Evolutionary conservation across 2,113 vertebrate species (phyloP), one percentile per base, ranked within the genome.

Genomic region (Zosterops lateralis): DNA sequence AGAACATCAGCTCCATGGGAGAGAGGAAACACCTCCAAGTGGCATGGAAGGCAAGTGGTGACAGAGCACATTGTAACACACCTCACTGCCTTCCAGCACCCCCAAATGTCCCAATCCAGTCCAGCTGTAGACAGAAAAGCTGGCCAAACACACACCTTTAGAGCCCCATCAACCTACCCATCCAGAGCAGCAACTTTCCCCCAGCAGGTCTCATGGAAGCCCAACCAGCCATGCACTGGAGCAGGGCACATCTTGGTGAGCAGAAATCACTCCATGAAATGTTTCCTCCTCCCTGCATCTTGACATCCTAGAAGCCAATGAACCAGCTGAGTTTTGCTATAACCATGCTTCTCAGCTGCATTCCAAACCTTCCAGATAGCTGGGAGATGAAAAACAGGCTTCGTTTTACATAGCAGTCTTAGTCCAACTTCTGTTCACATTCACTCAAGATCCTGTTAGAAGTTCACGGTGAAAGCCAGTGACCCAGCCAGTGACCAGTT

Each of bases 211-310:
- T 81, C 51, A 36, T 56, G 65, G 34, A 78, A 54, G 20, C 16
- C 70, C 16, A 19, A 4, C 2, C 12, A 84, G 53, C 25, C 0
- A 0, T 4, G 1, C 16, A 18, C 0, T 10, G 8, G 12, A 65
- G n/a, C 9, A 4, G 18, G 44, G 18, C n/a, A 84, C 3, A 3
- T 45, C 65, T 54, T 58, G 50, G 20, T 24, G 32, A 80, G 73
- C 28, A 83, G 56, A 73, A 89, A 50, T 8, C 17, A 67, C 18
- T 10, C 14, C 2, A 2, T 28, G 26, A 84, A 72, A 74, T 0
- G 0, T 42, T 50, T 57, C 31, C 13, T 65, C 21, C 34, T 76
- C 40, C 53, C 47, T 14, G n/a, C 32, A 67, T 62, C 34, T 66
- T 0, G 0, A 75, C 42, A 80, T 34, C 32, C 71, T 51, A 73